Evolutionary conservation across 2,113 vertebrate species (phyloP), one percentile per base, ranked within the genome.

Genomic region (Stegostoma tigrinum): DNA sequence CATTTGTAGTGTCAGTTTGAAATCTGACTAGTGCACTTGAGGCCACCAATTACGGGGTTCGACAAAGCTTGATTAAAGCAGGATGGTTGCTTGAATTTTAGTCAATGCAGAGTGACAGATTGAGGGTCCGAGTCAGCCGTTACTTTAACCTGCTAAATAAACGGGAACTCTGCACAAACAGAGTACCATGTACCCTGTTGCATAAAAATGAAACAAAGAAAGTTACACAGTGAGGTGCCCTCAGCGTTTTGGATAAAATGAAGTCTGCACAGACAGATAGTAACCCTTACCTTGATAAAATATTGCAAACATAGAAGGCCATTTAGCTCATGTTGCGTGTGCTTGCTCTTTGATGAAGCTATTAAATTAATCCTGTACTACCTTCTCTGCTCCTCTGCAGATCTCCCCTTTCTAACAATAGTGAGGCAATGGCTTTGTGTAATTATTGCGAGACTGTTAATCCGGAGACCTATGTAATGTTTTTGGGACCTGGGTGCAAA

Each of bases 121-220:
- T 45, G 27, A 48, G 38, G 5, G 24, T 72, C 94, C 27, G 0
- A 48, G 38, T 94, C 21, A 45, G 12, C 3, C 42, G 21, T 24
- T 42, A 95, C 23, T 64, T 95, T 95, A 45, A 45, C 94, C 27
- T 52, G 15, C 68, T 95, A 34, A 95, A 75, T 95, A 72, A 95
- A 95, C 67, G 75, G 67, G 38, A 72, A 72, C 94, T 95, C 94
- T 34, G 27, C 66, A 95, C 67, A 52, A 27, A 19, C 45, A 72
- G 67, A 7, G 3, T 72, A 75, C 67, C 94, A 52, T 67, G 52
- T 95, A 27, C 67, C 94, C 94, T 48, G 2, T 38, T 95, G 94
- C 45, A 52, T 34, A 95, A 45, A 95, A 30, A 34, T 27, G 24
- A 75, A 94, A 24, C 68, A 23, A 24, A 72, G 68, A 70, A 30